These are phyloP conservation scores for Trisateles emortualis DNA, from an alignment of 2,888 invertebrate genomes.

Conservation along the genomic window DNA sequence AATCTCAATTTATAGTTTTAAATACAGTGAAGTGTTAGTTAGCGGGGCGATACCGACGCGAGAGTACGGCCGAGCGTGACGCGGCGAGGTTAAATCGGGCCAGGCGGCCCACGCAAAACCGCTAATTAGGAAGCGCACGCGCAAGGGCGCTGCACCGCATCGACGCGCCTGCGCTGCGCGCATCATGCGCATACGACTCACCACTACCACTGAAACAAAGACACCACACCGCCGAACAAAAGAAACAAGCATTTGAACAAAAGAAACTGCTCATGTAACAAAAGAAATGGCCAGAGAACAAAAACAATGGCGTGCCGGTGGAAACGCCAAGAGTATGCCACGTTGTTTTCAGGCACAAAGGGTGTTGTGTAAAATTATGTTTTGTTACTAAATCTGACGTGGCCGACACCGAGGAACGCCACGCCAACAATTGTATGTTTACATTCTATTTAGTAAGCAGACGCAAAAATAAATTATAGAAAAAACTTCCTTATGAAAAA, in stretches of 20 bases:
- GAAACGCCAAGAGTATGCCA: conserved; percentile 53
- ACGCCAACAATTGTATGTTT: conserved; percentile 38
- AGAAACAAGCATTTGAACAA: conserved; percentile 61
- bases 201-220: conserved; percentile 57
- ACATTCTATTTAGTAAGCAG: conserved; percentile 32
- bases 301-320: conserved; percentile 63
- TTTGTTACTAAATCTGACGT: conserved; percentile 61
- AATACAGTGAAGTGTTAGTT: conserved; percentile 44
- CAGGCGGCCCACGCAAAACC: conserved; percentile 71
- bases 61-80: conserved; percentile 64
- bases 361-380: conserved; percentile 67
- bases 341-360: conserved; percentile 70
- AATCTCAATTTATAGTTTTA: conserved; percentile 31
- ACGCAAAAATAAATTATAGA: conserved; percentile 33
- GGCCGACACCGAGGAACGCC: conserved; percentile 40
- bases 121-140: conserved; percentile 83
- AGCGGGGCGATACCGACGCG: conserved; percentile 38
- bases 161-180: conserved; percentile 18
- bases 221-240: conserved; percentile 61
- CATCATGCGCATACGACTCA: conserved; percentile 58
- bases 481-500: conserved; percentile 32
- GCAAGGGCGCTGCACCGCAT: conserved; percentile 76
- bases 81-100: conserved; percentile 77
- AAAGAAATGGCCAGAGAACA: conserved; percentile 68
- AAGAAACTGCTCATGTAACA: conserved; percentile 63